phyloP scores from a whole-genome alignment of 2,113 vertebrate species.

The Anser cygnoides region DNA sequence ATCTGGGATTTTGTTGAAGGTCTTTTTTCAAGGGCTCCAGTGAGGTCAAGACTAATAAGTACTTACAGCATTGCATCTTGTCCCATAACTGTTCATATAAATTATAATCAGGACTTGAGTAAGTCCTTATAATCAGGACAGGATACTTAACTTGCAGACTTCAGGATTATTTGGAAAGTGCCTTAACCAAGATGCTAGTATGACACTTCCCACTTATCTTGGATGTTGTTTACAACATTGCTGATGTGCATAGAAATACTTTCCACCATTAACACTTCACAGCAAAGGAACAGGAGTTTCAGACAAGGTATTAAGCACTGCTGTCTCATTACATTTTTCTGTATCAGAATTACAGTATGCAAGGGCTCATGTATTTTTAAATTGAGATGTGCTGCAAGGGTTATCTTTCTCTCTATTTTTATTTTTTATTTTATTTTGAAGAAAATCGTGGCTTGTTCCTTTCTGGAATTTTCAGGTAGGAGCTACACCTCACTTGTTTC shows the following conservation, averaged over 20 bases:
- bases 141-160: neutral
- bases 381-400: neutral
- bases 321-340: neutral
- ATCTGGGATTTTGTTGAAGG: neutral
- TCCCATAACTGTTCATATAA: neutral
- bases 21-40: neutral
- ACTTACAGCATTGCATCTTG: neutral
- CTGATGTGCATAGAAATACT: neutral
- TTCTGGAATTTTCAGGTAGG: neutral
- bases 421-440: neutral
- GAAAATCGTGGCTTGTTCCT: neutral
- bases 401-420: neutral
- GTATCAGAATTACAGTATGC: neutral
- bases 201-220: neutral
- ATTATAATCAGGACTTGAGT: neutral
- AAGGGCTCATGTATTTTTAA: neutral
- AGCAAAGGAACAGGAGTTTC: neutral
- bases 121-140: neutral
- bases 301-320: neutral
- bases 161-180: neutral
- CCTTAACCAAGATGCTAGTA: neutral
- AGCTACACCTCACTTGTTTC: neutral
- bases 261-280: neutral
- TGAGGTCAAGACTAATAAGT: neutral
- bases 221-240: neutral